Conservation (phyloP, 2,797 vertebrate genomes). For the Psittacula echo region DNA sequence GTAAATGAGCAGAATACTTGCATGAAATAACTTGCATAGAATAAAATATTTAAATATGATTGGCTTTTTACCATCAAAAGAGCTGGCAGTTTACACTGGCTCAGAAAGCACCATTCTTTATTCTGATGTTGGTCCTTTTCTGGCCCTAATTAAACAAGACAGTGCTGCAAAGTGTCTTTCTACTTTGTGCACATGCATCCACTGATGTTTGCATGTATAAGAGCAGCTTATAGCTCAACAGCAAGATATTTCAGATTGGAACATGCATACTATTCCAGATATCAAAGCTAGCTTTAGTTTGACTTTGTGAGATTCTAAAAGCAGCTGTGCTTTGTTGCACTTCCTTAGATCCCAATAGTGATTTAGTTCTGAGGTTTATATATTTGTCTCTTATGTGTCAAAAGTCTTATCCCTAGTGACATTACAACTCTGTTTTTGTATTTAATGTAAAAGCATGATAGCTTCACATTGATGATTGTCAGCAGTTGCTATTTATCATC, state of each 20-base stretch:
- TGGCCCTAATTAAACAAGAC: constrained; percentile 73
- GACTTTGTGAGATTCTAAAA: constrained; percentile 79
- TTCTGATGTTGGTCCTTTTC: constrained; percentile 55
- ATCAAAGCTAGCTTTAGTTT: constrained; percentile 81
- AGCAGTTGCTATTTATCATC: constrained; percentile 94
- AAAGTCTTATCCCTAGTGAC: constrained; percentile 90
- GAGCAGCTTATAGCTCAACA: constrained; percentile 50
- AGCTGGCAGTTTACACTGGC: neutral
- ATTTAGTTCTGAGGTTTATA: constrained; percentile 84
- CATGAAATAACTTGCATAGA: neutral
- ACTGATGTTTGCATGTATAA: constrained; percentile 60
- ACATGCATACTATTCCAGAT: constrained; percentile 68
- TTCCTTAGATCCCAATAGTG: constrained; percentile 81
- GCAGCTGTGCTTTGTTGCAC: constrained; percentile 79
- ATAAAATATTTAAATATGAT: neutral
- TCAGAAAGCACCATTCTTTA: neutral
- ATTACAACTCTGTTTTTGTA: constrained; percentile 89
- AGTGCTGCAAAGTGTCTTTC: constrained; percentile 48
- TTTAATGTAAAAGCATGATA: constrained; percentile 89
- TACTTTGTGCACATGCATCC: constrained; percentile 5
- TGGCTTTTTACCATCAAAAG: neutral
- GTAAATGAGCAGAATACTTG: neutral
- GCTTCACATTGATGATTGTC: constrained; percentile 91
- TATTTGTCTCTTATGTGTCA: constrained; percentile 84
- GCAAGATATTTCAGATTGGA: constrained; percentile 31